phyloP scores from a whole-genome alignment of 35 echinoderm and acorn worm species.

The Lytechinus pictus region DNA sequence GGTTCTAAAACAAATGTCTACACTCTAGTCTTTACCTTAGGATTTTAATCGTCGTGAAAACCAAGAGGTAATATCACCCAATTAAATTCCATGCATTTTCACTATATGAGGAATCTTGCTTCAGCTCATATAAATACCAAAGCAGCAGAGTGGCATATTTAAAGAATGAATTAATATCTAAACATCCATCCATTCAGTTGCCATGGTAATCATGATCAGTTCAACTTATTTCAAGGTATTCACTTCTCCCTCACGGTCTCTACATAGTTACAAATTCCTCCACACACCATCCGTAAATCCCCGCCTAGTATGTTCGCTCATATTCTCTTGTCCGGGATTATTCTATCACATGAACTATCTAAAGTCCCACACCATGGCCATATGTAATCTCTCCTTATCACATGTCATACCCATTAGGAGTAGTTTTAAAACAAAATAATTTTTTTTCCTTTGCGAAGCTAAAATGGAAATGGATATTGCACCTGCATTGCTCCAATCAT shows the following conservation, averaged over 20 bases:
- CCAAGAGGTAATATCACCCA: too few species aligned
- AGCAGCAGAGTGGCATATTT: not conserved
- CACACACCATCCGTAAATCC: not conserved
- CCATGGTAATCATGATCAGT: not conserved
- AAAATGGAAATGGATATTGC: not conserved
- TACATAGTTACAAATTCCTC: not conserved
- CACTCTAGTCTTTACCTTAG: too few species aligned
- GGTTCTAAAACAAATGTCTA: too few species aligned
- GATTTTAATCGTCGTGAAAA: too few species aligned
- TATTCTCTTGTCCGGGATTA: not conserved
- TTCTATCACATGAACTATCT: not conserved
- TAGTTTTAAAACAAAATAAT: not conserved
- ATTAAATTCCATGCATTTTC: too few species aligned
- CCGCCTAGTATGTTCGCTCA: not conserved
- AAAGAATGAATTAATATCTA: not conserved
- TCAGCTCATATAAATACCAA: not conserved
- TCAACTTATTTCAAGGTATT: not conserved
- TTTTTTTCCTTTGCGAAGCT: not conserved
- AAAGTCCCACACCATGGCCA: not conserved
- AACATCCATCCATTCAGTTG: not conserved
- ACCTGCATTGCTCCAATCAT: not conserved
- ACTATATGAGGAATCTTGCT: not conserved
- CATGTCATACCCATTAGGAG: not conserved
- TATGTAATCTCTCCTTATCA: not conserved
- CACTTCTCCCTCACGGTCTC: not conserved